These are phyloP conservation scores for Tridacna gigas DNA, from an alignment of 2,888 invertebrate genomes.

Conservation along the genomic window DNA sequence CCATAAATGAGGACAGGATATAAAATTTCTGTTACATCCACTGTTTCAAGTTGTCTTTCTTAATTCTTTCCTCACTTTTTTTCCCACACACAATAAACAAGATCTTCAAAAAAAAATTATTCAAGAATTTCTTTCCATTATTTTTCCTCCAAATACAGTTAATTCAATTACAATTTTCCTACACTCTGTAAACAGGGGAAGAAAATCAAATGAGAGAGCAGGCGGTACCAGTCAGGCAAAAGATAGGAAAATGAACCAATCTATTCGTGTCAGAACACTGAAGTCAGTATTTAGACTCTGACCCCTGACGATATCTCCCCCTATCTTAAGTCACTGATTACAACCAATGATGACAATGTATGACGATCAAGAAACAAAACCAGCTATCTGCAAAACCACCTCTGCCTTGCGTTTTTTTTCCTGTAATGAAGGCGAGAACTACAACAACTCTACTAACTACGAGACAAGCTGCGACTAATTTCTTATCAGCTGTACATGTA, in stretches of 20 bases:
- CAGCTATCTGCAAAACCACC: background rate
- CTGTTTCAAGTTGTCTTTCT: too few species aligned
- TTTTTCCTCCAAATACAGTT: too few species aligned
- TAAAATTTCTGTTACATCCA: too few species aligned
- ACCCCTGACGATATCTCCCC: constrained; percentile 15
- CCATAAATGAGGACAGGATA: too few species aligned
- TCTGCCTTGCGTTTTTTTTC: background rate
- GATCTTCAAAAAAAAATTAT: too few species aligned
- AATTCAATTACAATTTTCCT: too few species aligned
- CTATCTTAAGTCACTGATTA: constrained; percentile 25
- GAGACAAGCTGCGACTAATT: constrained; percentile 6
- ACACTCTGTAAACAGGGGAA: background rate
- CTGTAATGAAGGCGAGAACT: background rate
- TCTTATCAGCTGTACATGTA: constrained; percentile 11
- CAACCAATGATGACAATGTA: constrained; percentile 4
- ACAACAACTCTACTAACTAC: background rate
- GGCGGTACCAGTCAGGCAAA: constrained; percentile 15
- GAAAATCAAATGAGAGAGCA: background rate
- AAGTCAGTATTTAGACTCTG: constrained; percentile 22
- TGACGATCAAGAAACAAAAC: constrained; percentile 1
- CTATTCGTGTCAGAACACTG: constrained; percentile 11
- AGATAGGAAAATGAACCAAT: background rate
- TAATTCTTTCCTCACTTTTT: too few species aligned
- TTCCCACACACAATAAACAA: too few species aligned
- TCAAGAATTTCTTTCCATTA: too few species aligned